Evolutionary conservation across 2,888 invertebrate genomes (phyloP).

Genomic region (Chymomyza amoena): DNA sequence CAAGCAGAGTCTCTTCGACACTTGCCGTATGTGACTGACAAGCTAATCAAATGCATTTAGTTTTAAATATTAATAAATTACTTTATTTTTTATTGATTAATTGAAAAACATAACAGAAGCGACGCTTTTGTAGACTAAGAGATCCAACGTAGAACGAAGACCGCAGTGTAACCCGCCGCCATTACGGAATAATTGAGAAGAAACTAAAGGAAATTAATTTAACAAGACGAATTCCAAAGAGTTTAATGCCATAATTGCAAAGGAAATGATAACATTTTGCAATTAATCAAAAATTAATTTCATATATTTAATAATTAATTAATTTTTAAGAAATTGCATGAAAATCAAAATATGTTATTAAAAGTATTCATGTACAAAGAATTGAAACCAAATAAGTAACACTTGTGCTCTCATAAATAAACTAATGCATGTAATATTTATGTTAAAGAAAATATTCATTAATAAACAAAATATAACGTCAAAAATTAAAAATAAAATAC

Average conservation of each 20-base stretch:
- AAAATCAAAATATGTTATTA: constrained; percentile 32
- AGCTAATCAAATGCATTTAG: constrained; percentile 3
- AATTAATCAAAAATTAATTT: constrained; percentile 14
- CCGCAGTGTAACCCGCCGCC: constrained; percentile 14
- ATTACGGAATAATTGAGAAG: constrained; percentile 4
- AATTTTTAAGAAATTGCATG: constrained; percentile 27
- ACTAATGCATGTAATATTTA: constrained; percentile 43
- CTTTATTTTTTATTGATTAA: constrained; percentile 26
- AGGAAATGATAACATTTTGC: constrained; percentile 4
- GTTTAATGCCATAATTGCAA: background rate
- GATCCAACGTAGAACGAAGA: constrained; percentile 11
- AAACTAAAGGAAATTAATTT: background rate
- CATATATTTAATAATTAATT: background rate
- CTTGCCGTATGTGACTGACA: constrained; percentile 5
- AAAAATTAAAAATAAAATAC: constrained; percentile 22
- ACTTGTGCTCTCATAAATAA: constrained; percentile 29
- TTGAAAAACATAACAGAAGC: constrained; percentile 48
- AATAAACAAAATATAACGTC: constrained; percentile 13
- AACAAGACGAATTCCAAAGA: background rate
- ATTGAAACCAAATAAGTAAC: constrained; percentile 30
- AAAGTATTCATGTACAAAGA: constrained; percentile 55
- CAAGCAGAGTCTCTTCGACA: constrained; percentile 15
- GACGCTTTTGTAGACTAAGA: constrained; percentile 55
- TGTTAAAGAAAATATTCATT: background rate
- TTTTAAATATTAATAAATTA: background rate